Conservation (phyloP, 2,888 invertebrate genomes). For the Drosophila anomelani region DNA sequence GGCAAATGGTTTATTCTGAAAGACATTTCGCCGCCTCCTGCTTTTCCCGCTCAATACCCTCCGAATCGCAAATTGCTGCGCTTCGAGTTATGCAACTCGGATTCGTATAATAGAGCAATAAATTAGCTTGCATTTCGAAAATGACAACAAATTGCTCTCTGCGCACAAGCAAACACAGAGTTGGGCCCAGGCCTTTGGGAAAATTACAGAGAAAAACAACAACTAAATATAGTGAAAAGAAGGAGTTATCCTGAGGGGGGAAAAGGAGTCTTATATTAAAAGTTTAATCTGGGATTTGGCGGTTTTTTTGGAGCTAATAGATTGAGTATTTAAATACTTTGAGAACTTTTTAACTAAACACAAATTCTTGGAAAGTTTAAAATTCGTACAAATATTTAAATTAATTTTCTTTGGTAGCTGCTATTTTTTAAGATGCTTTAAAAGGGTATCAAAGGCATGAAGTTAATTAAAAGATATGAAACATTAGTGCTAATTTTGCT, state of each 20-base stretch:
- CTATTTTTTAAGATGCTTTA: no score
- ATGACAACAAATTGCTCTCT: constrained; percentile 75
- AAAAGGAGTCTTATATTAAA: neutral
- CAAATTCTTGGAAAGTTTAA: neutral
- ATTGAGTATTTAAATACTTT: neutral
- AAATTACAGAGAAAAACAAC: neutral
- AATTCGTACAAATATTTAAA: no score
- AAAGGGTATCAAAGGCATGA: no score
- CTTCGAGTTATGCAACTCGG: constrained; percentile 76
- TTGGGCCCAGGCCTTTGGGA: constrained; percentile 6
- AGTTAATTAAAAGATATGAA: no score
- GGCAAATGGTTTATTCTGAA: constrained; percentile 46
- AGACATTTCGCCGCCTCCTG: constrained; percentile 46
- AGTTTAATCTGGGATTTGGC: neutral
- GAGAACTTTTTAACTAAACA: neutral
- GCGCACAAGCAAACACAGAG: constrained; percentile 32
- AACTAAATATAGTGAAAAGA: neutral
- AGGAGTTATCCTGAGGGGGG: constrained; percentile 1
- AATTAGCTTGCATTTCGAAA: constrained; percentile 79
- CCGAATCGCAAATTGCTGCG: constrained; percentile 71
- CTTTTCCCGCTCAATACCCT: constrained; percentile 43
- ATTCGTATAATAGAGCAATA: constrained; percentile 72
- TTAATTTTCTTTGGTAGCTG: no score
- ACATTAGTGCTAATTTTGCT: no score
- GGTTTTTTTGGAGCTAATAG: neutral